A percentile compares a stretch with the other conserved stretches of the same genome.
Conservation (phyloP, 2,113 vertebrate genomes). For the Laticauda laticaudata region DNA sequence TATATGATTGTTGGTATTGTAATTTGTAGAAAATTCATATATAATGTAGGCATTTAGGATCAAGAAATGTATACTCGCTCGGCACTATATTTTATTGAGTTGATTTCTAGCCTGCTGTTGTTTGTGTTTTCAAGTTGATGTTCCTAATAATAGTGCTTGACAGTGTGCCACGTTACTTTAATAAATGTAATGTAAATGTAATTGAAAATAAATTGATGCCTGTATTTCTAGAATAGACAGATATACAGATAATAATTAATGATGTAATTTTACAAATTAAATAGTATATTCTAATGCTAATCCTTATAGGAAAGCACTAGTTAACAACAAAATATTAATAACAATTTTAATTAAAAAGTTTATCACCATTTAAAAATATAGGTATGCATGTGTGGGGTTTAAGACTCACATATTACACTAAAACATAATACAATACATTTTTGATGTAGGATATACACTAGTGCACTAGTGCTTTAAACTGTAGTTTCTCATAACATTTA, state of each 20-base stretch:
- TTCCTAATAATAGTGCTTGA: neutral
- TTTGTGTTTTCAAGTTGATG: neutral
- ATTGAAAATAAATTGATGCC: neutral
- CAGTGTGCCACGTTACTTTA: neutral
- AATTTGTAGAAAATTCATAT: neutral
- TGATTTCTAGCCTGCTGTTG: neutral
- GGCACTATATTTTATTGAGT: neutral
- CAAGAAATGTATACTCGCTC: neutral
- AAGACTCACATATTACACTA: neutral
- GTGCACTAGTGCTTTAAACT: neutral
- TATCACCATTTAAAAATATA: neutral
- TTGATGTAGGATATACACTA: neutral
- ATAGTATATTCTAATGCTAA: neutral
- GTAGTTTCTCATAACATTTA: neutral
- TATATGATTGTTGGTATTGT: constrained; percentile 54
- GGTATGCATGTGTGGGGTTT: neutral
- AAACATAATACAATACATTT: neutral
- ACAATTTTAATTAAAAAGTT: neutral
- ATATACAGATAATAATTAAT: neutral
- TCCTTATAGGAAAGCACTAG: neutral
- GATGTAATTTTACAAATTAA: neutral
- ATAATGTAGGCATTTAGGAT: neutral
- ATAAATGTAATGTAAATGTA: neutral
- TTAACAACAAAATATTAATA: neutral
- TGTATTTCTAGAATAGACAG: neutral